These are phyloP conservation scores for Cheilosia variabilis DNA, from an alignment of 2,888 invertebrate species.

Conservation along the genomic window DNA sequence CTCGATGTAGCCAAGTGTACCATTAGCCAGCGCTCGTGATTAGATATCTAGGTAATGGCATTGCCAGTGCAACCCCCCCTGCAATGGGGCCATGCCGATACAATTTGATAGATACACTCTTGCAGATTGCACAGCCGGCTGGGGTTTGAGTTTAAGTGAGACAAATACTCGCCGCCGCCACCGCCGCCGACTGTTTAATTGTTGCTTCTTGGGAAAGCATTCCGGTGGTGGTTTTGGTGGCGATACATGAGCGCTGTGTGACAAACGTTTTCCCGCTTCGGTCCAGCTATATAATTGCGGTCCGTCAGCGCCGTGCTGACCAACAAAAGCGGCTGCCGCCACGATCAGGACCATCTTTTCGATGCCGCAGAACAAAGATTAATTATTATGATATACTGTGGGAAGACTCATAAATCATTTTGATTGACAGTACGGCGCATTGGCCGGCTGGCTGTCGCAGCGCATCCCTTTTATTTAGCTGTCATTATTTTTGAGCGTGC, in stretches of 20 bases:
- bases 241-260: slow-evolving; percentile 19
- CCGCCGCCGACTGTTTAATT: slow-evolving; percentile 56
- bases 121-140: slow-evolving; percentile 20
- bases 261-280: slow-evolving; percentile 65
- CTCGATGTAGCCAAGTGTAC: slow-evolving; percentile 64
- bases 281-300: slow-evolving; percentile 49
- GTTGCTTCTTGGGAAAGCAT: slow-evolving; percentile 59
- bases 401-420: slow-evolving; percentile 83
- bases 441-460: slow-evolving; percentile 64
- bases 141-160: slow-evolving; percentile 60
- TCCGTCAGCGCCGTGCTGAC: slow-evolving; percentile 55
- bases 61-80: slow-evolving; percentile 45
- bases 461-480: slow-evolving; percentile 72
- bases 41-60: slow-evolving; percentile 75
- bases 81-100: slow-evolving; percentile 48
- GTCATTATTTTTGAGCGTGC: slow-evolving; percentile 53
- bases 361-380: slow-evolving; percentile 72
- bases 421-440: slow-evolving; percentile 82
- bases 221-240: slow-evolving; percentile 56
- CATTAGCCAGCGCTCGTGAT: slow-evolving; percentile 72
- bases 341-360: slow-evolving; percentile 37
- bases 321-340: slow-evolving; percentile 62
- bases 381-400: slow-evolving; percentile 81
- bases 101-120: slow-evolving; percentile 65
- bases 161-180: slow-evolving; percentile 71